Conservation (phyloP, 2,113 vertebrate species). For the Menidia beryllina region DNA sequence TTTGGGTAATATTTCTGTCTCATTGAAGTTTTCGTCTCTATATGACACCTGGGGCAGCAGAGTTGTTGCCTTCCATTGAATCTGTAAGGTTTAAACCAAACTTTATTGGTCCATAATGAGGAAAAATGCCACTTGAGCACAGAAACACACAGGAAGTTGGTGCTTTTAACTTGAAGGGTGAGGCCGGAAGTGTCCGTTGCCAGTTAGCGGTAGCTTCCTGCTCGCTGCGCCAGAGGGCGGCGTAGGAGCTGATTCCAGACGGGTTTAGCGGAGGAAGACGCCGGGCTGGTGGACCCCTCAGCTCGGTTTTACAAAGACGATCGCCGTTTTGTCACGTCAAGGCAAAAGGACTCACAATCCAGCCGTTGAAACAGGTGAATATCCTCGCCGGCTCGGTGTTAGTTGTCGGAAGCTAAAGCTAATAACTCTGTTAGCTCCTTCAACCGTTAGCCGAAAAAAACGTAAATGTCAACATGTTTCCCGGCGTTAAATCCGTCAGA, state of each 20-base stretch:
- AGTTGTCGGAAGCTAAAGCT: conserved; percentile 63
- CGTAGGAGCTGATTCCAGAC: conserved; percentile 59
- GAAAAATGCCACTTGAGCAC: too few species aligned
- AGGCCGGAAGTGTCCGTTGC: neutral
- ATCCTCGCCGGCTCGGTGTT: neutral
- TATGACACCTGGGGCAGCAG: too few species aligned
- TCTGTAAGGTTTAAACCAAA: too few species aligned
- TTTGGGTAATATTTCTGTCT: too few species aligned
- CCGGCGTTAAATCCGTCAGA: neutral
- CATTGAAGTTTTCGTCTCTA: too few species aligned
- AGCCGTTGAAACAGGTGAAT: conserved; percentile 34
- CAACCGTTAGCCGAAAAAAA: too few species aligned
- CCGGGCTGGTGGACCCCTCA: conserved; percentile 35
- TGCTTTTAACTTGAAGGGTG: conserved; percentile 56
- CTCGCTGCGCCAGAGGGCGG: conserved; percentile 37
- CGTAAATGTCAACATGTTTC: neutral
- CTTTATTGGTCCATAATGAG: too few species aligned
- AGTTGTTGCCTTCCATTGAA: too few species aligned
- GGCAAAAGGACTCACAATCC: neutral
- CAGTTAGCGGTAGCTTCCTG: neutral
- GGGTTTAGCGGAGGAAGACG: conserved; percentile 68
- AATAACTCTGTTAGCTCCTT: conserved; percentile 52
- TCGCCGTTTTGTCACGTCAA: conserved; percentile 18
- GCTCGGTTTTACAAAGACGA: neutral
- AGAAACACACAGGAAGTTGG: too few species aligned